Evolutionary conservation across 1,140 invertebrate genomes (phyloP).

Genomic region (Anoplolepis gracilipes): DNA sequence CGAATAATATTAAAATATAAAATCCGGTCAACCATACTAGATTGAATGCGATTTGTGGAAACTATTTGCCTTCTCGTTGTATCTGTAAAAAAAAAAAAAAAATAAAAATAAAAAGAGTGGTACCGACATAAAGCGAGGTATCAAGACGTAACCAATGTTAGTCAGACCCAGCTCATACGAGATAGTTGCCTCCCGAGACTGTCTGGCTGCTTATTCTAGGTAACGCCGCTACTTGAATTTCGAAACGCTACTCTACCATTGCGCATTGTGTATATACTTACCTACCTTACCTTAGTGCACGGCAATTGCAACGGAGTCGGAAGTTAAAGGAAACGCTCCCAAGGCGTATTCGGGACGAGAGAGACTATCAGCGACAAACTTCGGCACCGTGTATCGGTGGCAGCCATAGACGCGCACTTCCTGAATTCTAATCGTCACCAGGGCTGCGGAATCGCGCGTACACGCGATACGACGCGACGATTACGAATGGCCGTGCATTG

Average conservation of each 20-base stretch:
- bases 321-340: slow-evolving; percentile 59
- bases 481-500: slow-evolving; percentile 4
- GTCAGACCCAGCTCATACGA: slow-evolving; percentile 22
- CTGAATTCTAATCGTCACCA: slow-evolving; percentile 57
- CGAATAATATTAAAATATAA: neutral
- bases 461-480: neutral
- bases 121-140: slow-evolving; percentile 34
- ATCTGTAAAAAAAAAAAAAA: too few relatives aligned
- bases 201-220: slow-evolving; percentile 53
- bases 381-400: slow-evolving; percentile 31
- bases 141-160: slow-evolving; percentile 47
- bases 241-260: slow-evolving; percentile 11
- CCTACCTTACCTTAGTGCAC: neutral
- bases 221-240: slow-evolving; percentile 49
- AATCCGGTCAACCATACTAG: neutral
- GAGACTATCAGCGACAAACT: slow-evolving; percentile 55
- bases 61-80: neutral
- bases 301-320: slow-evolving; percentile 54
- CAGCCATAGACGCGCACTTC: slow-evolving; percentile 33
- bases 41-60: neutral
- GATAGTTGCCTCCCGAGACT: slow-evolving; percentile 53
- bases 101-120: neutral
- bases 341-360: slow-evolving; percentile 23
- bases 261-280: slow-evolving; percentile 46
- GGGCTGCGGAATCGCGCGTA: slow-evolving; percentile 5